These are phyloP conservation scores for Drosophila parabipectinata DNA, from an alignment of 1,140 invertebrate species.

Conservation along the genomic window DNA sequence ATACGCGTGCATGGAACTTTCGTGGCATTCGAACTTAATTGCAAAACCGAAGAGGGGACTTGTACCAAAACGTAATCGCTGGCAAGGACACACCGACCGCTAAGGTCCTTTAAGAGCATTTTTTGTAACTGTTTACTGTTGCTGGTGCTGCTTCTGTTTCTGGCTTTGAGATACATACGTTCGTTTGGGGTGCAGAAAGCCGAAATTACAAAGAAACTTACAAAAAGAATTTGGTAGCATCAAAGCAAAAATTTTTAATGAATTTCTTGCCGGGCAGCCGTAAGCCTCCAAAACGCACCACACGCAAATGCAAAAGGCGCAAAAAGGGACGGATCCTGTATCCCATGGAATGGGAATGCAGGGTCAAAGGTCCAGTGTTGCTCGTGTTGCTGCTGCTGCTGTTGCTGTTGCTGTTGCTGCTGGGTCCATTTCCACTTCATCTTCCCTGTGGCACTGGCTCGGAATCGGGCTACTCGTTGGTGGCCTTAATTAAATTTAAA, in stretches of 20 bases:
- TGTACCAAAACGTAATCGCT: constrained; percentile 46
- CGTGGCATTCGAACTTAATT: constrained; percentile 56
- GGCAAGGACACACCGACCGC: constrained; percentile 43
- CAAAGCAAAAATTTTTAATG: constrained; percentile 83
- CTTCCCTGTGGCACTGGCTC: constrained; percentile 68
- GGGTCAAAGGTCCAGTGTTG: constrained; percentile 43
- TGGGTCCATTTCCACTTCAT: constrained; percentile 35
- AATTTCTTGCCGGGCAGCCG: constrained; percentile 71
- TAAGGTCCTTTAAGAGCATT: constrained; percentile 49
- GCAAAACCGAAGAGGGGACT: constrained; percentile 53
- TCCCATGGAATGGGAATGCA: constrained; percentile 41
- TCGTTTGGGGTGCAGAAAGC: constrained; percentile 14
- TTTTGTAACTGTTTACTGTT: constrained; percentile 5
- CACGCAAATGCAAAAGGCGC: constrained; percentile 57
- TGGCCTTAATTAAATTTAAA: constrained; percentile 84
- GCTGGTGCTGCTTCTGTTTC: background rate
- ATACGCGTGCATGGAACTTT: constrained; percentile 33
- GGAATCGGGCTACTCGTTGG: constrained; percentile 81
- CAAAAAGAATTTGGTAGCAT: constrained; percentile 79
- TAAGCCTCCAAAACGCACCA: constrained; percentile 72
- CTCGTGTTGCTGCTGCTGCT: background rate
- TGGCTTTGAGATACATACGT: constrained; percentile 50
- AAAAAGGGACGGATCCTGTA: constrained; percentile 24
- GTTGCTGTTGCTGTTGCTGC: background rate
- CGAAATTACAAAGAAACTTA: constrained; percentile 69